Conservation (phyloP, 1,140 invertebrate genomes). For the Caenorhabditis tropicalis region DNA sequence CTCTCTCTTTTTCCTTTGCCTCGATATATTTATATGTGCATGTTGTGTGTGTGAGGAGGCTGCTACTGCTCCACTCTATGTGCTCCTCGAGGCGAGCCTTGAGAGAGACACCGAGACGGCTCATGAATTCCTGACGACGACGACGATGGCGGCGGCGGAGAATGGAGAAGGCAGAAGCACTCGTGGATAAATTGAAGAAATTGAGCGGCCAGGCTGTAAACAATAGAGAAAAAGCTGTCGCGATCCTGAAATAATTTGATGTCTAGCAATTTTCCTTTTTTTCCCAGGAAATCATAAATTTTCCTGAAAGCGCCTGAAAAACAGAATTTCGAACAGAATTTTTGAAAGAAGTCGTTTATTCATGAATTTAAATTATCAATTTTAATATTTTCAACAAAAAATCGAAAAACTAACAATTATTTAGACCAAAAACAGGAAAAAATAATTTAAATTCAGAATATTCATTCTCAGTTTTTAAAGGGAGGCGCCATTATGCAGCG, state of each 20-base stretch:
- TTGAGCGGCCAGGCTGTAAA: slow-evolving; percentile 25
- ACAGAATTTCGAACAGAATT: too few species aligned
- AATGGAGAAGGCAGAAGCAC: slow-evolving; percentile 37
- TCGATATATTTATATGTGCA: slow-evolving; percentile 41
- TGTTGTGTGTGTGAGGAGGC: slow-evolving; percentile 9
- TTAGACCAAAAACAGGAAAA: neutral
- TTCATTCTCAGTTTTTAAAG: neutral
- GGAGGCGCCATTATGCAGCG: neutral
- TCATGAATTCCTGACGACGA: slow-evolving; percentile 42
- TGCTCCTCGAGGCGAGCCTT: neutral
- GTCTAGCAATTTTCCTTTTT: neutral
- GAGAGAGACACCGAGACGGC: slow-evolving; percentile 20
- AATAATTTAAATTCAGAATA: neutral
- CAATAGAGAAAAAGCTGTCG: neutral
- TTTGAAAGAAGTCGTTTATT: too few species aligned
- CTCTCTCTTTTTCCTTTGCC: too few species aligned
- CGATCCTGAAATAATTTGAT: neutral
- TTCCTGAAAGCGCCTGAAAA: too few species aligned
- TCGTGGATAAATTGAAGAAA: slow-evolving; percentile 42
- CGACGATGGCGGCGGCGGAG: neutral
- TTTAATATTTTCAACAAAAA: too few species aligned
- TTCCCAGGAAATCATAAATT: neutral
- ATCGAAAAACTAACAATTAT: too few species aligned
- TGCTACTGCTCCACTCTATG: neutral
- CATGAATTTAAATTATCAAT: too few species aligned